Percentiles rank a stretch among this genome's conserved stretches.
Conservation (phyloP, 2,888 invertebrate genomes). For the Glaucopsyche alexis region DNA sequence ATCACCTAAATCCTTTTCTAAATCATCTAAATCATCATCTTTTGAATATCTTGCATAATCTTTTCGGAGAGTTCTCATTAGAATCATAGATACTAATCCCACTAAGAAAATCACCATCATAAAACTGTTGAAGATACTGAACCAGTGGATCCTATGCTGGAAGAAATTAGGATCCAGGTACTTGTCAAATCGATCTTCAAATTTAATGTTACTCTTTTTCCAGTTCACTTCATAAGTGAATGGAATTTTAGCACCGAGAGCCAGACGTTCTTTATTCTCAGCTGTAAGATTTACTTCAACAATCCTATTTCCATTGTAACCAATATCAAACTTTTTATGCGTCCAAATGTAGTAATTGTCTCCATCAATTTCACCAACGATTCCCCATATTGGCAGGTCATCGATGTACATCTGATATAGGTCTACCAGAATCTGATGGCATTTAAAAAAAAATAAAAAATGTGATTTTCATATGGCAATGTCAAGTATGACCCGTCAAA, state of each 20-base stretch:
- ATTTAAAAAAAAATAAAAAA: no score
- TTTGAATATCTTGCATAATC: constrained; percentile 99
- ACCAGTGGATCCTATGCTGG: constrained; percentile 99
- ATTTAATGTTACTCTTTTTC: constrained; percentile 92
- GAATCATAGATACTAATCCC: constrained; percentile 98
- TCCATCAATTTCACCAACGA: constrained; percentile 96
- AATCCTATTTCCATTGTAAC: constrained; percentile 96
- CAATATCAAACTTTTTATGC: constrained; percentile 98
- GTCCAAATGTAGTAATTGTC: constrained; percentile 96
- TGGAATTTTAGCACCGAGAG: constrained; percentile 86
- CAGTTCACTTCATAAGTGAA: constrained; percentile 99
- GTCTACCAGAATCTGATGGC: no score
- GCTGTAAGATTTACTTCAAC: constrained; percentile 99
- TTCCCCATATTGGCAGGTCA: constrained; percentile 99
- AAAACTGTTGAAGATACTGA: constrained; percentile 99
- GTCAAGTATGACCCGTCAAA: no score
- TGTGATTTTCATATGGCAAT: no score
- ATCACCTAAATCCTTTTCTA: constrained; percentile 98
- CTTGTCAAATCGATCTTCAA: constrained; percentile 98
- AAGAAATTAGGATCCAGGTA: constrained; percentile 99
- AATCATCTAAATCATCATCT: constrained; percentile 98
- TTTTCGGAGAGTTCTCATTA: constrained; percentile 98
- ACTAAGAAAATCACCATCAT: constrained; percentile 99
- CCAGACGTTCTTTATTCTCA: constrained; percentile 91
- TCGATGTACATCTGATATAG: constrained; percentile 99